Base-by-base conservation (phyloP, 2,888 invertebrate species). In the Troides aeacus region DNA sequence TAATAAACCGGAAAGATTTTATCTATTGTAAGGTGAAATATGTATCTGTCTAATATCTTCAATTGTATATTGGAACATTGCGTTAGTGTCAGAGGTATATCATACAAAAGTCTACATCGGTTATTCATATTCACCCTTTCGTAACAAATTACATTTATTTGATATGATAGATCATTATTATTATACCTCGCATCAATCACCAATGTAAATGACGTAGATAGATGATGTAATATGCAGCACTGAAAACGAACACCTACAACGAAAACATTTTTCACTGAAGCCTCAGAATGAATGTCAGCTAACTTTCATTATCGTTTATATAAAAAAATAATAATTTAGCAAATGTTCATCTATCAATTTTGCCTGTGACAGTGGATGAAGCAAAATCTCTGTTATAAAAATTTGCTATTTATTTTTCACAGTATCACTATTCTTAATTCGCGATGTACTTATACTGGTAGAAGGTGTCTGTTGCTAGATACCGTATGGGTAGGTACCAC, bases 151-250 rank as follows among this genome's bases (percentile, higher is more conserved):
- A 46, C 39, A 24, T 42, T 62, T 53, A 66, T 61, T 56, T 56
- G 53, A 60, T 46, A 59, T 66, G 60, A 66, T 60, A 60, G 18
- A 66, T 66, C 59, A 60, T 66, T 42, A 58, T 60, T 60, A 30
- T 66, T 4, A 60, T 30, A 46, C 10, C 56, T 53, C 61, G 53
- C 66, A 67, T 67, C 66, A 50, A 62, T 67, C 66, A 67, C 61
- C 36, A 15, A 66, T 15, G 12, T 36, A 66, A 23, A 57, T 23
- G 66, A 67, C 66, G 18, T 23, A 67, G 62, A 67, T 23, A 67
- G 62, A 62, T 67, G 53, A 67, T 56, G 30, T 56, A 62, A 62
- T 62, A 61, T 67, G 56, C 23, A 62, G 17, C 21, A 18, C 10
- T 53, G 56, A 39, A 61, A 30, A 62, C 23, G n/a, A 67, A 23